Evolutionary conservation across 2,797 vertebrate genomes (phyloP).

Genomic region (Tapirus indicus): DNA sequence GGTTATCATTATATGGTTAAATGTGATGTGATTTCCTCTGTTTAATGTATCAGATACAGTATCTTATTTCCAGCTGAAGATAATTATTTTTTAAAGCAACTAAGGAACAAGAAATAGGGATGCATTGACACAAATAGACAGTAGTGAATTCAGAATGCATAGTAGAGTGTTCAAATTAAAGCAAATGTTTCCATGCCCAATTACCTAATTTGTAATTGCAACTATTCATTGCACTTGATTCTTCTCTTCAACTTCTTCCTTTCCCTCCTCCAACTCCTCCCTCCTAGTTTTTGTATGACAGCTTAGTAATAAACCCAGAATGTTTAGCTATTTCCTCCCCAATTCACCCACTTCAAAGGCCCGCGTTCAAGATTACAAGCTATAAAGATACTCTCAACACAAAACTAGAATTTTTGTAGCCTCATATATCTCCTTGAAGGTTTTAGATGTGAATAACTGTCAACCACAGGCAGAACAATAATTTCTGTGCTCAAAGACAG

Average conservation of each 20-base stretch:
- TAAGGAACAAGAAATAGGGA: conserved; percentile 44
- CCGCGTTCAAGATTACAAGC: background rate
- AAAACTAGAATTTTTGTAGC: background rate
- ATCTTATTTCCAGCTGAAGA: conserved; percentile 72
- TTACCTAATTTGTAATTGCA: conserved; percentile 78
- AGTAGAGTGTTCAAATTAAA: conserved; percentile 70
- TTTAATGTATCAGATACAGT: background rate
- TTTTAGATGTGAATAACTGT: background rate
- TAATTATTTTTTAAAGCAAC: conserved; percentile 74
- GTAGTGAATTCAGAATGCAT: conserved; percentile 59
- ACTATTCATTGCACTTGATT: conserved; percentile 73
- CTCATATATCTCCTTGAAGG: background rate
- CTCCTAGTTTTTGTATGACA: background rate
- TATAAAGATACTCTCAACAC: background rate
- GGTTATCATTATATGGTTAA: background rate
- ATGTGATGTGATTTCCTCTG: background rate
- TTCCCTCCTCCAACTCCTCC: background rate
- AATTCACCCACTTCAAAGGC: background rate
- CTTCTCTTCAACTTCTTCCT: conserved; percentile 62
- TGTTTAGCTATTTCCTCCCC: background rate
- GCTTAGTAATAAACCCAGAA: conserved; percentile 1
- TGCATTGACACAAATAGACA: conserved; percentile 46
- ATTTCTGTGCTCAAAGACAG: background rate
- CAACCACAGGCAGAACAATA: background rate
- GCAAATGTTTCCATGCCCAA: conserved; percentile 67